These are phyloP conservation scores for Noctua pronuba DNA, from an alignment of 2,888 invertebrate genomes.

Conservation along the genomic window DNA sequence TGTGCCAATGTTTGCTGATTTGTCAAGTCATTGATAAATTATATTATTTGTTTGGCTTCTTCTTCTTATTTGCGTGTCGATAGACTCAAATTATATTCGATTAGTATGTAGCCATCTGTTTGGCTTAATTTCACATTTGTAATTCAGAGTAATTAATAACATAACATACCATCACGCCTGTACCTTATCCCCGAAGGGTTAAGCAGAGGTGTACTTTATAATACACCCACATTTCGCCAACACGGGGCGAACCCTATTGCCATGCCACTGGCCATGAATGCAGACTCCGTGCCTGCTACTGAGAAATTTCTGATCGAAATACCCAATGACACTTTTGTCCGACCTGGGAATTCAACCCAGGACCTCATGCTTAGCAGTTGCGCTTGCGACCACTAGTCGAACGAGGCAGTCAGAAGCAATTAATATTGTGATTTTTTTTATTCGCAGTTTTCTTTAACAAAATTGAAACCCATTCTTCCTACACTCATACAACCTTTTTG, in stretches of 20 bases:
- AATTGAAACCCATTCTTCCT: background rate
- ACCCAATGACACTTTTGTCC: background rate
- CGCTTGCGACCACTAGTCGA: background rate
- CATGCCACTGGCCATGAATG: background rate
- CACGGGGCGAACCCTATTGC: background rate
- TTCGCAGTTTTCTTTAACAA: background rate
- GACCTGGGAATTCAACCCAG: background rate
- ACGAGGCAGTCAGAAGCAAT: background rate
- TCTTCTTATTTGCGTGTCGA: background rate
- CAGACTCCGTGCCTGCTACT: background rate
- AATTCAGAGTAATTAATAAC: background rate
- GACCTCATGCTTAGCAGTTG: background rate
- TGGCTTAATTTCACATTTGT: background rate
- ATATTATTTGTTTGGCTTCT: background rate
- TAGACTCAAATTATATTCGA: background rate
- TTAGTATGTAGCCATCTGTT: background rate
- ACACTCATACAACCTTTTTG: constrained; percentile 30
- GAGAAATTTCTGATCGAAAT: background rate
- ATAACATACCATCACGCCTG: background rate
- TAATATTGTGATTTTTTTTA: background rate
- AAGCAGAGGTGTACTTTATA: background rate
- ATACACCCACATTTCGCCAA: background rate
- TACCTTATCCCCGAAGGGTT: background rate
- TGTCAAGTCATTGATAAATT: background rate
- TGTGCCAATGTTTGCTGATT: background rate